Conservation (phyloP, 1,140 invertebrate genomes). For the Pollicipes pollicipes region DNA sequence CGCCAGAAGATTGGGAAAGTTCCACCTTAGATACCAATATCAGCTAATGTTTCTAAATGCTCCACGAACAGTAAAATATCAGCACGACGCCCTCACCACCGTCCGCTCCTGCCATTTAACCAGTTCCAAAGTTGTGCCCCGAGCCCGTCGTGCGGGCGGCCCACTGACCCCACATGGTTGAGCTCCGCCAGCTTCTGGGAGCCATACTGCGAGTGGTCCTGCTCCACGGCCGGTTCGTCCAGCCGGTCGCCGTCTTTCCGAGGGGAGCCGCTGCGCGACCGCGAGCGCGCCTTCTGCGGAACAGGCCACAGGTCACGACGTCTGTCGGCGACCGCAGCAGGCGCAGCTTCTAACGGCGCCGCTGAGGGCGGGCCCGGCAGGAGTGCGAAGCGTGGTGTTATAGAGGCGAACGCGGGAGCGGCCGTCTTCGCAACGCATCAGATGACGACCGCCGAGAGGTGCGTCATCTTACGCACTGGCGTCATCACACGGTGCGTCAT, state of each 20-base stretch:
- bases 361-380: neutral
- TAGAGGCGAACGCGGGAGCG: too few relatives aligned
- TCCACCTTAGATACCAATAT: too few relatives aligned
- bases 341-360: neutral
- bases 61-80: too few relatives aligned
- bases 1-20: too few relatives aligned
- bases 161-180: neutral
- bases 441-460: neutral
- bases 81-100: too few relatives aligned
- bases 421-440: neutral
- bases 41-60: too few relatives aligned
- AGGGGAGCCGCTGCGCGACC: neutral
- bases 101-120: too few relatives aligned
- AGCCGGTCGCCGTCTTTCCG: conserved; percentile 1
- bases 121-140: too few relatives aligned
- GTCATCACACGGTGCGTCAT: neutral
- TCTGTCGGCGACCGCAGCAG: neutral
- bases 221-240: neutral
- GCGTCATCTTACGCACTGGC: too few relatives aligned
- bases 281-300: neutral
- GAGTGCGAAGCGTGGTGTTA: too few relatives aligned
- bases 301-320: neutral
- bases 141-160: too few relatives aligned
- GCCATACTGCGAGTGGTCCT: neutral
- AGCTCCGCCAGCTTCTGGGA: neutral